Evolutionary conservation across 2,797 vertebrate genomes (phyloP).

Genomic region (Diceros bicornis): DNA sequence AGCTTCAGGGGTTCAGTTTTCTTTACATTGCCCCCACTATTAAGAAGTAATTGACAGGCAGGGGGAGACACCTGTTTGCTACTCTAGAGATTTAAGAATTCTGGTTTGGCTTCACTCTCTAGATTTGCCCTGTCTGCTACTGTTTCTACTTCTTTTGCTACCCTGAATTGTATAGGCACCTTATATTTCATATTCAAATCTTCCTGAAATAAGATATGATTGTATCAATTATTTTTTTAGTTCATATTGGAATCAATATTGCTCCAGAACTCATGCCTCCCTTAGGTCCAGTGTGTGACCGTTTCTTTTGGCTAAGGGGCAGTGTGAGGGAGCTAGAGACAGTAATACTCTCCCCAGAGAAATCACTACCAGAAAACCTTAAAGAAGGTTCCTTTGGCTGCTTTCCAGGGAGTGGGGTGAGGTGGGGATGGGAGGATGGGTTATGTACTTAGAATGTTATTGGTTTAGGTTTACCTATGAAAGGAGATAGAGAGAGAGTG

Average conservation of each 20-base stretch:
- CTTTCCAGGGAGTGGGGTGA: background rate
- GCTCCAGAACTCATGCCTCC: background rate
- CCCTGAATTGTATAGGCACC: background rate
- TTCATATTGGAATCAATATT: background rate
- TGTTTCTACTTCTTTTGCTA: background rate
- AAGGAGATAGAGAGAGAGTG: background rate
- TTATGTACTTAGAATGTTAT: background rate
- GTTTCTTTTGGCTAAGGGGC: background rate
- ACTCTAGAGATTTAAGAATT: background rate
- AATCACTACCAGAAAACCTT: background rate
- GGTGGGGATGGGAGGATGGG: fast-evolving
- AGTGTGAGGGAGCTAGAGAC: background rate
- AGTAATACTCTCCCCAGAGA: background rate
- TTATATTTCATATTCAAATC: background rate
- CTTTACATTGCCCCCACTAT: background rate
- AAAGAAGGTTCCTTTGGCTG: background rate
- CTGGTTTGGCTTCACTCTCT: background rate
- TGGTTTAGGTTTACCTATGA: background rate
- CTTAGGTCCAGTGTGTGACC: no score
- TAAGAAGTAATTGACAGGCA: background rate
- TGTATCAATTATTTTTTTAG: background rate
- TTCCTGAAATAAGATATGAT: background rate
- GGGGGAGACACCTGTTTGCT: background rate
- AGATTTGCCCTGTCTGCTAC: background rate
- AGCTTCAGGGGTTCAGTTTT: background rate